Evolutionary conservation across 2,113 vertebrate genomes (phyloP).

Genomic region (Aix galericulata): DNA sequence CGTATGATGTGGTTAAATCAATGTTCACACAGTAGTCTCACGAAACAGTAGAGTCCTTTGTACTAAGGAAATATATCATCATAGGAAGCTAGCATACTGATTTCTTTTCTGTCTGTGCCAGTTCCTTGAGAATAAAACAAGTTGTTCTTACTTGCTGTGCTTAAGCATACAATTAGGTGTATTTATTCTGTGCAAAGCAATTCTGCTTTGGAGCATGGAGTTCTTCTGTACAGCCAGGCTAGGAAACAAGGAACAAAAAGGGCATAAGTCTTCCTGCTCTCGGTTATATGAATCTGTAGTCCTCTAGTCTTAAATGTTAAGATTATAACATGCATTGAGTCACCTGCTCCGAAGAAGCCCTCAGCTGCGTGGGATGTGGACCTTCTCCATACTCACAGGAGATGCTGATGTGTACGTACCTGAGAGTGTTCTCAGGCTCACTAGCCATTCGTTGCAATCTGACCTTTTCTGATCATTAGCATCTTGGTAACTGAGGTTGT

Average conservation of each 20-base stretch:
- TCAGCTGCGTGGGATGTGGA: background rate
- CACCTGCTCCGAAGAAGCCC: background rate
- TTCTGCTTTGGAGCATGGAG: background rate
- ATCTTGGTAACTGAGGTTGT: background rate
- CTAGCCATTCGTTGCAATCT: background rate
- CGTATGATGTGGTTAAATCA: background rate
- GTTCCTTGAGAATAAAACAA: constrained; percentile 20
- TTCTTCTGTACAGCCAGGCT: background rate
- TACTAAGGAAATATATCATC: background rate
- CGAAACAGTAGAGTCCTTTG: background rate
- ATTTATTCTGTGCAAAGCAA: background rate
- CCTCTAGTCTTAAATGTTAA: background rate
- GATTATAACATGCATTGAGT: background rate
- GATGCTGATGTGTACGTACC: background rate
- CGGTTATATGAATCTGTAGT: background rate
- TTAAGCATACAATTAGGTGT: background rate
- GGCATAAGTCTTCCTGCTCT: background rate
- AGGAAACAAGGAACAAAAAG: background rate
- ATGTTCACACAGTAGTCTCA: background rate
- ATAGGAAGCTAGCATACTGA: background rate
- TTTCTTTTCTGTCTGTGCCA: background rate
- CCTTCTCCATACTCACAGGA: background rate
- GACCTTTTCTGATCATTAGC: background rate
- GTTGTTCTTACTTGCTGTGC: background rate
- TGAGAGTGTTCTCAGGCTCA: background rate